phyloP scores from a whole-genome alignment of 2,888 invertebrate genomes.

The Eristalinus sepulchralis region DNA sequence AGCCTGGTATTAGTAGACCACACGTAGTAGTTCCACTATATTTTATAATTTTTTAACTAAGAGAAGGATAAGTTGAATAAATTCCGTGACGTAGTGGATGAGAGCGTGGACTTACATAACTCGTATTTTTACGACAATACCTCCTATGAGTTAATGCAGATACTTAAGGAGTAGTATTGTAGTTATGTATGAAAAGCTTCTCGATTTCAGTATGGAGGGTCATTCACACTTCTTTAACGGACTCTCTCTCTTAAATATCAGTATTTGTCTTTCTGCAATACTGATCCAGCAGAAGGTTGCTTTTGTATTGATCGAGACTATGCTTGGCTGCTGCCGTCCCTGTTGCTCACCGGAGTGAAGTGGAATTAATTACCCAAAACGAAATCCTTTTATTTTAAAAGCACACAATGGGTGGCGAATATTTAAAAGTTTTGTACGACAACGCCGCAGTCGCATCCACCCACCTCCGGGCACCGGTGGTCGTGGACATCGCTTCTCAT shows the following conservation, averaged over 20 bases:
- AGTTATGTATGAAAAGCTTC: too few species aligned
- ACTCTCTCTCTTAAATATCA: background rate
- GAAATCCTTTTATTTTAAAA: slow-evolving; percentile 34
- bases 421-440: slow-evolving; percentile 21
- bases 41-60: too few species aligned
- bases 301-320: background rate
- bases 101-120: too few species aligned
- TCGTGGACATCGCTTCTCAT: background rate
- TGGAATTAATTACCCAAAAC: slow-evolving; percentile 58
- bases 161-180: too few species aligned
- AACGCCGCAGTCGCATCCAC: background rate
- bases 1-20: too few species aligned
- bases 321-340: background rate
- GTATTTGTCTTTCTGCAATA: background rate
- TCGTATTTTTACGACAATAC: too few species aligned
- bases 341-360: slow-evolving; percentile 9
- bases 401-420: background rate
- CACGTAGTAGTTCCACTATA: too few species aligned
- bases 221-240: background rate
- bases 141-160: too few species aligned
- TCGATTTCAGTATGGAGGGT: too few species aligned
- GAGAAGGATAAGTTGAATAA: too few species aligned
- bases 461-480: background rate
- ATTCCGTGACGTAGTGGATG: too few species aligned
- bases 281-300: background rate